A percentile compares a stretch with the other conserved stretches of the same genome.
These are phyloP conservation scores for Rhagonycha lutea DNA, from an alignment of 2,888 invertebrate species.

Conservation along the genomic window DNA sequence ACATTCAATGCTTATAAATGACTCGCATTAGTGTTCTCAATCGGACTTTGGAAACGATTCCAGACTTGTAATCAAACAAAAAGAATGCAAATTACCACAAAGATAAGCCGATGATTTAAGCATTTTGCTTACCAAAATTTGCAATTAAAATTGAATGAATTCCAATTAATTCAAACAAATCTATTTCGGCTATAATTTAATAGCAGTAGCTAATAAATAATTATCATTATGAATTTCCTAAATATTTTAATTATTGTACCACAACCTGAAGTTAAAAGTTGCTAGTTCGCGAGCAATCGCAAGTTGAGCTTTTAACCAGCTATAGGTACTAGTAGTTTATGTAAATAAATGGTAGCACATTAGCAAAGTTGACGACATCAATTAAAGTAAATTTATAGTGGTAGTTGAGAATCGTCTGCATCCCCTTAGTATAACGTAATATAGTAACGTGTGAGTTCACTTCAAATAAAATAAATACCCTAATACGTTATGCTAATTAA, in stretches of 20 bases:
- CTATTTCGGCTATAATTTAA: neutral
- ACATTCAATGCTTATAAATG: slow-evolving; percentile 55
- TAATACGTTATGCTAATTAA: neutral
- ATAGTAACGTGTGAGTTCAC: slow-evolving; percentile 25
- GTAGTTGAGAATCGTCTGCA: slow-evolving; percentile 38
- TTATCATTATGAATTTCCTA: neutral
- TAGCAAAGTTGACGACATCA: slow-evolving; percentile 50
- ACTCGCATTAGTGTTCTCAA: slow-evolving; percentile 51
- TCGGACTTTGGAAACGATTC: slow-evolving; percentile 45
- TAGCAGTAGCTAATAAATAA: neutral
- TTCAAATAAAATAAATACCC: slow-evolving; percentile 11
- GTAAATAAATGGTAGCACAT: slow-evolving; percentile 44
- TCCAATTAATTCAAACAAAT: neutral
- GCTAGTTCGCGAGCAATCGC: slow-evolving; percentile 21
- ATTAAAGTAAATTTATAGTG: slow-evolving; percentile 51
- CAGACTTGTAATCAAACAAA: slow-evolving; percentile 29
- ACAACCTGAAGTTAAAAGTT: slow-evolving; percentile 14
- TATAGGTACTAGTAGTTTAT: slow-evolving; percentile 33
- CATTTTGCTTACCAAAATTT: slow-evolving; percentile 19
- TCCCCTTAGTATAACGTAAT: slow-evolving; percentile 31
- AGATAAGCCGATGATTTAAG: slow-evolving; percentile 28
- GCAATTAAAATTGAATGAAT: slow-evolving; percentile 22
- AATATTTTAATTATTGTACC: neutral
- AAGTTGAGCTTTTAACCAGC: slow-evolving; percentile 33
- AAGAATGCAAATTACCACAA: slow-evolving; percentile 23